Percentiles rank a stretch among this genome's conserved stretches.
Conservation (phyloP, 2,113 vertebrate species). For the Podocnemis expansa region DNA sequence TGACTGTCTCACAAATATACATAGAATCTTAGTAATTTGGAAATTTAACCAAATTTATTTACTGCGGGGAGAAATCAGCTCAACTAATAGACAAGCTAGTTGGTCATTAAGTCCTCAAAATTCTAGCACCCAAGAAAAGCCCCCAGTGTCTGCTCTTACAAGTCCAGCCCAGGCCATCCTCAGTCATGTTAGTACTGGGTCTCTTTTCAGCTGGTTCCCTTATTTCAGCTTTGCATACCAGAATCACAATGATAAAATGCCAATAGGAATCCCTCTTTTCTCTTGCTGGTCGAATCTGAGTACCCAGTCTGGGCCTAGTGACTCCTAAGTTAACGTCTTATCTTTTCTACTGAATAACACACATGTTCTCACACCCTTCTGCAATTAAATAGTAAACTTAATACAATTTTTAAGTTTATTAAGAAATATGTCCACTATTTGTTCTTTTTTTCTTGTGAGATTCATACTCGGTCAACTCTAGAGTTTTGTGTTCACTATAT, state of each 20-base stretch:
- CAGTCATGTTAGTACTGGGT: not conserved
- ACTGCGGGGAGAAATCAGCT: not conserved
- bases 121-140: not conserved
- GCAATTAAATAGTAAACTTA: not conserved
- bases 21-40: not conserved
- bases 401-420: not conserved
- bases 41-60: not conserved
- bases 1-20: not conserved
- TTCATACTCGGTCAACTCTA: not conserved
- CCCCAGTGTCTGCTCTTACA: not conserved
- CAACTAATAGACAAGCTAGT: not conserved
- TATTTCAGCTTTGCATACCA: not conserved
- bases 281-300: fast-evolving
- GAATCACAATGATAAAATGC: not conserved
- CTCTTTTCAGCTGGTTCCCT: not conserved
- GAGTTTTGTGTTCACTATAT: not conserved
- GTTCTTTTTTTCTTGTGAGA: not conserved
- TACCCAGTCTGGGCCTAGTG: not conserved
- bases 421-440: not conserved
- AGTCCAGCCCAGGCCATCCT: not conserved
- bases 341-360: not conserved
- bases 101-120: not conserved
- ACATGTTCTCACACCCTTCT: not conserved
- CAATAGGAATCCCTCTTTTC: fast-evolving
- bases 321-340: fast-evolving